These are phyloP conservation scores for Peromyscus aztecus DNA, from an alignment of 2,797 vertebrate species.

Conservation along the genomic window DNA sequence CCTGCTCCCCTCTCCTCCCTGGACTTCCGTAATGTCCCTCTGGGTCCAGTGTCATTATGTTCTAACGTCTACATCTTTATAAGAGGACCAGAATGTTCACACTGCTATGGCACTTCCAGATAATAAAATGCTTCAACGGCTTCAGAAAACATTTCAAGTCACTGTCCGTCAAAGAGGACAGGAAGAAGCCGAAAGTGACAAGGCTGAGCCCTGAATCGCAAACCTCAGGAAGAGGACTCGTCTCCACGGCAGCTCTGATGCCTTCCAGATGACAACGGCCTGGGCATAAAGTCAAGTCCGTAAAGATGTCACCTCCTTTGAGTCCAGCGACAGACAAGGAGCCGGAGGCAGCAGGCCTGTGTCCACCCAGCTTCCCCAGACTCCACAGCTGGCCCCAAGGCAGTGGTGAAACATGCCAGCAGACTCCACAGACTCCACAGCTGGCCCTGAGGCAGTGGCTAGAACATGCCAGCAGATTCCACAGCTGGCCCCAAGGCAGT, in stretches of 20 bases:
- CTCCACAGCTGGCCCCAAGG: fast-evolving
- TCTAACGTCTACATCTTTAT: background rate
- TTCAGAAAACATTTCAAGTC: background rate
- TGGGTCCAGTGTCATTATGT: background rate
- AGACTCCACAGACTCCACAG: background rate
- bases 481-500: too few species aligned
- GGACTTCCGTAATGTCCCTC: background rate
- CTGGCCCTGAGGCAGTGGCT: fast-evolving
- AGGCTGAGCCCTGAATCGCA: too few species aligned
- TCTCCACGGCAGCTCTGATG: fast-evolving
- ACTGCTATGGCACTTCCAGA: background rate
- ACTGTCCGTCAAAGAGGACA: fast-evolving
- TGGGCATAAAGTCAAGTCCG: fast-evolving
- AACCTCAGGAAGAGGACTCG: background rate
- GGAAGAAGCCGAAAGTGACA: background rate
- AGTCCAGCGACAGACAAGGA: background rate
- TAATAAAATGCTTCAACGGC: background rate
- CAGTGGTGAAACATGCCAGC: fast-evolving
- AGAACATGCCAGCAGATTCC: too few species aligned
- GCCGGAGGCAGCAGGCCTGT: background rate
- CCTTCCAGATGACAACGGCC: background rate
- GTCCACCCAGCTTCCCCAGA: background rate
- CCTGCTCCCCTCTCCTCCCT: background rate
- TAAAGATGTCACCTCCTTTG: background rate
- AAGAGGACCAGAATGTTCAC: background rate